Percentiles rank a stretch among this genome's conserved stretches.
These are phyloP conservation scores for Trachurus trachurus DNA, from an alignment of 2,797 vertebrate species.

Conservation along the genomic window DNA sequence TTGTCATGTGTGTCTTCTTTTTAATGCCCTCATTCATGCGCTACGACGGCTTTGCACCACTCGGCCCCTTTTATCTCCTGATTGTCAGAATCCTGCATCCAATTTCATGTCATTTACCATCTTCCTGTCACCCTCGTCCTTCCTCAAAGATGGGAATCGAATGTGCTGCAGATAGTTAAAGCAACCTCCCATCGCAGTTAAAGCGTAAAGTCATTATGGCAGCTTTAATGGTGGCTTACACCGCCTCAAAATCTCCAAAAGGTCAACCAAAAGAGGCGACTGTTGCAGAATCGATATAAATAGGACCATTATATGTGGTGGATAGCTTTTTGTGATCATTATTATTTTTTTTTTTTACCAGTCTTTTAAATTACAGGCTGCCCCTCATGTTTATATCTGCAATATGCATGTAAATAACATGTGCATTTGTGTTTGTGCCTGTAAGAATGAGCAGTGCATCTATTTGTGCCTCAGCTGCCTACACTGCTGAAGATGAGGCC, in stretches of 20 bases:
- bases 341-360: conserved; percentile 4
- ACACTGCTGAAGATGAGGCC: conserved; percentile 48
- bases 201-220: conserved; percentile 18
- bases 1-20: conserved; percentile 11
- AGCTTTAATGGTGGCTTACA: conserved; percentile 14
- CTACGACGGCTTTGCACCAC: conserved; percentile 23
- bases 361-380: conserved; percentile 22
- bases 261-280: conserved; percentile 24
- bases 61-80: conserved; percentile 27
- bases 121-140: conserved; percentile 35
- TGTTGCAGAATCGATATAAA: conserved; percentile 40
- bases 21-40: conserved; percentile 7
- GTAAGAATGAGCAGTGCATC: conserved; percentile 20
- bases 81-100: conserved; percentile 36
- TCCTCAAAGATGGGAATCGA: conserved; percentile 33
- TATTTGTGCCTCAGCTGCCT: conserved; percentile 53
- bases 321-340: conserved; percentile 1
- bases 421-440: conserved; percentile 20
- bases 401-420: not conserved
- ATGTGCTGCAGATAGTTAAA: conserved; percentile 30
- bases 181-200: not conserved
- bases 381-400: conserved; percentile 6
- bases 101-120: conserved; percentile 43
- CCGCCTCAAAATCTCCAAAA: conserved; percentile 24
- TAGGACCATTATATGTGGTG: conserved; percentile 15